Evolutionary conservation across 1,140 invertebrate genomes (phyloP).

Genomic region (fruit fly (Drosophila melanogaster)): Release_6_plus_ISO1_MT NT_037436.4:5670501-5671000

Average conservation of each 20-base stretch:
- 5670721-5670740: slow-evolving; percentile 22
- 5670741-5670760: slow-evolving; percentile 28
- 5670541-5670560: background rate
- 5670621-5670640: background rate
- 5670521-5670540: background rate
- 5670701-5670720: slow-evolving; percentile 22
- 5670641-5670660: slow-evolving; percentile 25
- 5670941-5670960: slow-evolving; percentile 35
- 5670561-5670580: background rate
- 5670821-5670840: slow-evolving; percentile 82
- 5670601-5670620: background rate
- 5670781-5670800: slow-evolving; percentile 68
- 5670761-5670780: slow-evolving; percentile 44
- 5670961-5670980: slow-evolving; percentile 42
- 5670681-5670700: slow-evolving; percentile 13
- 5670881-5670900: slow-evolving; percentile 80
- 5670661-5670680: slow-evolving; percentile 7
- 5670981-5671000: slow-evolving; percentile 23
- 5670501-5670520: background rate
- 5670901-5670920: slow-evolving; percentile 53
- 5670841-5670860: slow-evolving; percentile 84
- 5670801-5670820: slow-evolving; percentile 80
- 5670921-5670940: slow-evolving; percentile 10
- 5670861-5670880: slow-evolving; percentile 84
- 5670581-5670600: background rate